A percentile compares a stretch with the other conserved stretches of the same genome.
Conservation (phyloP, 2,797 vertebrate genomes). For the Menidia menidia region DNA sequence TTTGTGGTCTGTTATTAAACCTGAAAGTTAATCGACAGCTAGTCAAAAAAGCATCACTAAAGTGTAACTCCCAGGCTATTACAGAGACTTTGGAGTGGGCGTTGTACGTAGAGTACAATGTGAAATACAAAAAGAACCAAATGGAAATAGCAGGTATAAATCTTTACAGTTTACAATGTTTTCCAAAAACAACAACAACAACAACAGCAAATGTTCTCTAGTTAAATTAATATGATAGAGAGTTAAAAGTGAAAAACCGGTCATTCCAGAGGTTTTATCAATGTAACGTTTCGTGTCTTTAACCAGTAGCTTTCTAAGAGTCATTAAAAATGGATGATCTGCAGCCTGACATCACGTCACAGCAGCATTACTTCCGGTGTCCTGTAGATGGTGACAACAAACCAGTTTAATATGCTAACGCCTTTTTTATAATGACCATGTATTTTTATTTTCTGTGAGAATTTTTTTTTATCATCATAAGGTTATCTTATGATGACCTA, state of each 20-base stretch:
- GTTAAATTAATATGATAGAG: not conserved
- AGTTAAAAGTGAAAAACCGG: not conserved
- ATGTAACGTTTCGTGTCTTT: not conserved
- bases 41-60: no score
- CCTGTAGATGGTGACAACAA: conserved; percentile 70
- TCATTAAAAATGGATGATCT: not conserved
- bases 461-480: not conserved
- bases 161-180: no score
- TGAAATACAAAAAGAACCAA: no score
- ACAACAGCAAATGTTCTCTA: not conserved
- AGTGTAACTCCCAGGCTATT: no score
- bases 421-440: no score
- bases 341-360: not conserved
- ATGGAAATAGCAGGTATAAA: no score
- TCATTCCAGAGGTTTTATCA: not conserved
- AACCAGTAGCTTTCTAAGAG: not conserved
- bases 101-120: no score
- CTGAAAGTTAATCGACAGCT: no score
- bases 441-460: no score
- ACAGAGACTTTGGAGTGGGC: no score
- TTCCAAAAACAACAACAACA: not conserved
- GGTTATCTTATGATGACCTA: not conserved
- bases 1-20: no score
- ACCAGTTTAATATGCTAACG: conserved; percentile 7
- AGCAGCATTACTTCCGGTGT: conserved; percentile 31